phyloP scores from a whole-genome alignment of 2,113 vertebrate genomes.

The Conger conger region DNA sequence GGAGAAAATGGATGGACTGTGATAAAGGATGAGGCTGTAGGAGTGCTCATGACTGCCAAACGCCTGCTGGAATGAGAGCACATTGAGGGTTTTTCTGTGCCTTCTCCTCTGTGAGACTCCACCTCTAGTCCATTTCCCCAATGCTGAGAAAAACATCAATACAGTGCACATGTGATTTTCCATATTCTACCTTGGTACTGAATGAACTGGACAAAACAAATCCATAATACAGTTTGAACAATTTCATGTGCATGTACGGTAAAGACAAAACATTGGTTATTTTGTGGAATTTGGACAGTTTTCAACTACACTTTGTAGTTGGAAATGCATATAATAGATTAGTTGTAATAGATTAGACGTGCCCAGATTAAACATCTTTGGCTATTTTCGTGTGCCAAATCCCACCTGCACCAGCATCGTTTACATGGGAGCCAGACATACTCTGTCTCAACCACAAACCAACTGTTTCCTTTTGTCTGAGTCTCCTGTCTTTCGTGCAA shows the following conservation, averaged over 20 bases:
- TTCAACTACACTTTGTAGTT: background rate
- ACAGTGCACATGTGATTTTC: background rate
- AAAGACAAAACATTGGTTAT: background rate
- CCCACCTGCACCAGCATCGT: background rate
- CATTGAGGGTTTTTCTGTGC: slow-evolving; percentile 38
- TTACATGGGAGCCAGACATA: background rate
- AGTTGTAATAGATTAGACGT: too few species aligned
- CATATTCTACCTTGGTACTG: background rate
- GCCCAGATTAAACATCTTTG: background rate
- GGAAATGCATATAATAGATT: too few species aligned
- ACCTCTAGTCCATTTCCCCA: background rate
- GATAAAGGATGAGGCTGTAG: slow-evolving; percentile 20
- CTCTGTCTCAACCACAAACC: background rate
- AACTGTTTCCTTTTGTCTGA: background rate
- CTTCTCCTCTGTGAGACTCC: slow-evolving; percentile 21
- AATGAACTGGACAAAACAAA: background rate
- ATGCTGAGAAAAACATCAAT: background rate
- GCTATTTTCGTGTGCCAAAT: background rate
- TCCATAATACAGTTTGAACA: background rate
- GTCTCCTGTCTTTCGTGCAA: background rate
- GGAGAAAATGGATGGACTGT: slow-evolving; percentile 37
- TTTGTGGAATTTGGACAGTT: background rate
- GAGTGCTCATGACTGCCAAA: slow-evolving; percentile 32
- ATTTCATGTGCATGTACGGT: background rate
- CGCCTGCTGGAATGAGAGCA: slow-evolving; percentile 42